Percentiles rank a stretch among this genome's conserved stretches.
These are phyloP conservation scores for Nerophis lumbriciformis DNA, from an alignment of 2,113 vertebrate species.

Conservation along the genomic window DNA sequence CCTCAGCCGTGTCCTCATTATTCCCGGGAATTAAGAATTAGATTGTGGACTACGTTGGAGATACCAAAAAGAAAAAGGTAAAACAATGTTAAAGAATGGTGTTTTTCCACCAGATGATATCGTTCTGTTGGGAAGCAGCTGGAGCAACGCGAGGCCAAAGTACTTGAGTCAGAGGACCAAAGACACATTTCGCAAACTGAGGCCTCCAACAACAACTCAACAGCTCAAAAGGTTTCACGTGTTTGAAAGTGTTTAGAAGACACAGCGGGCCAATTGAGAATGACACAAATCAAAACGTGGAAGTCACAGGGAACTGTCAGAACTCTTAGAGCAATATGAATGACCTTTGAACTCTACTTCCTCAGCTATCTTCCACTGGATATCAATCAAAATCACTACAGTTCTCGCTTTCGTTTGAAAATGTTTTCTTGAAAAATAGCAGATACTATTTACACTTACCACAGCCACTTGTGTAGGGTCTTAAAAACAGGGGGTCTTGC, in stretches of 20 bases:
- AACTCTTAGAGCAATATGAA: not conserved
- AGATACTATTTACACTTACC: no score
- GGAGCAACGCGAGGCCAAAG: conserved; percentile 17
- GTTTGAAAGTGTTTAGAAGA: not conserved
- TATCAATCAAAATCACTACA: not conserved
- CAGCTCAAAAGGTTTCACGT: conserved; percentile 26
- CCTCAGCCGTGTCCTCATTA: conserved; percentile 4
- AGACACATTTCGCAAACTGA: conserved; percentile 25
- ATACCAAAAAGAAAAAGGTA: conserved; percentile 8
- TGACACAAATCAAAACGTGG: conserved; percentile 7
- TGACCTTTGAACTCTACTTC: not conserved
- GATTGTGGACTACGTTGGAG: not conserved
- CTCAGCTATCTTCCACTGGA: no score
- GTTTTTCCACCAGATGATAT: conserved; percentile 25
- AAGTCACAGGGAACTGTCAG: no score
- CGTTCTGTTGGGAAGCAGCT: conserved; percentile 18
- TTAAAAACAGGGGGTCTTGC: no score
- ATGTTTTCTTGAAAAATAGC: not conserved
- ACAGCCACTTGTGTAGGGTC: no score
- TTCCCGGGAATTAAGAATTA: not conserved
- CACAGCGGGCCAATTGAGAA: conserved; percentile 9
- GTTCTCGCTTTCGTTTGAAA: not conserved
- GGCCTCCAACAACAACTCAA: conserved; percentile 40
- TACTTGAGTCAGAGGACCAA: conserved; percentile 26
- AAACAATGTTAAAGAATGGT: conserved; percentile 11